phyloP scores from a whole-genome alignment of 2,797 vertebrate species.

The Sternotherus odoratus region DNA sequence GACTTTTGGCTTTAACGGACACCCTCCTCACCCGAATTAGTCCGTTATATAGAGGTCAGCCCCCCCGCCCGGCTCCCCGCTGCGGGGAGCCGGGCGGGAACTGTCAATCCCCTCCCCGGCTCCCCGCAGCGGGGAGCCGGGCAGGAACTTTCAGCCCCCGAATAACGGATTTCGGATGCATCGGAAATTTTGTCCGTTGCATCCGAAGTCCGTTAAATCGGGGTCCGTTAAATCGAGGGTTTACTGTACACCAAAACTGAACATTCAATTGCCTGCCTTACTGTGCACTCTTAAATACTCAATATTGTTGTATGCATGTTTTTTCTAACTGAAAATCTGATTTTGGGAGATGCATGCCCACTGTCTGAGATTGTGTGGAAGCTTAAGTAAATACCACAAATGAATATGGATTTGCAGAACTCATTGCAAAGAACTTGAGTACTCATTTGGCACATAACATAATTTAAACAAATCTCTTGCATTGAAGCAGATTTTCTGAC shows the following conservation, averaged over 20 bases:
- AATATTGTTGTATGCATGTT: not conserved
- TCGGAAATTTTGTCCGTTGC: too few species aligned
- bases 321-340: not conserved
- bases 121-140: too few species aligned
- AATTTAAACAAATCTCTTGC: not conserved
- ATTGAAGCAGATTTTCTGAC: not conserved
- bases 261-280: not conserved
- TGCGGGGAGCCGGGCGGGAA: too few species aligned
- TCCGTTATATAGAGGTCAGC: too few species aligned
- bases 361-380: not conserved
- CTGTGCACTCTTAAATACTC: not conserved
- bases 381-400: not conserved
- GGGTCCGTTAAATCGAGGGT: too few species aligned
- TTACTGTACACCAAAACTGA: constrained; percentile 8
- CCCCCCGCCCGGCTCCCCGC: too few species aligned
- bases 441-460: not conserved
- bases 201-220: too few species aligned
- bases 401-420: not conserved
- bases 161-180: too few species aligned
- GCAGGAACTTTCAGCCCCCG: too few species aligned
- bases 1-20: too few species aligned
- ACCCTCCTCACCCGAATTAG: too few species aligned
- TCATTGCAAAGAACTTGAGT: not conserved
- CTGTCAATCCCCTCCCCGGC: too few species aligned
- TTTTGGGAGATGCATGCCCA: not conserved